Evolutionary conservation across 2,113 vertebrate species (phyloP), one percentile per base, ranked within the genome.

Genomic region (Brachyhypopomus gauderio): DNA sequence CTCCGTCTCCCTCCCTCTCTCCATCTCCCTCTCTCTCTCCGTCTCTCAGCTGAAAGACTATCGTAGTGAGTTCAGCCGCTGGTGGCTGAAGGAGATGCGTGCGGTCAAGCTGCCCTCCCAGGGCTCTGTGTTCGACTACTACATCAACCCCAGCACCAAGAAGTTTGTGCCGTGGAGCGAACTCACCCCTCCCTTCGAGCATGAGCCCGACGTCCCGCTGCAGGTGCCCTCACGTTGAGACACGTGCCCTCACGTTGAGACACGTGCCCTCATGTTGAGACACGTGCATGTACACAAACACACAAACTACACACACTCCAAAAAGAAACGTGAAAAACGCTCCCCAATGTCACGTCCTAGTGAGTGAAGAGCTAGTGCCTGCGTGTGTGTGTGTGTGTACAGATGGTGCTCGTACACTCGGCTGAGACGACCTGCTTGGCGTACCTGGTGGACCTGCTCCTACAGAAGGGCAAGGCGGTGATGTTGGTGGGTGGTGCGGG

Each of bases 91-190:
- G 90, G 92, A 91, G 90, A 95, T 95, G 95, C 93, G 92, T 89
- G 88, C 90, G 3, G 92, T 94, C 84, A 93, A 92, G 85, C 95
- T 95, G 89, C 93, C 92, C 41, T 95, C 93, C 34, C 87, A 91
- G 87, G 94, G 94, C 76, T 92, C 93, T 3, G 92, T 96, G 85
- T 97, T 97, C 89, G 95, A 97, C 93, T 96, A 95, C 85, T 95
- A 91, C 80, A 89, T 95, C 71, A 90, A 95, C 88, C 85, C 91
- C n/a, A 92, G 92, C 75, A 92, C 88, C 60, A 94, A 94, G 83
- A 96, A 93, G 85, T 94, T 95, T 86, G 92, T 88, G 59, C 90
- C 89, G 36, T 91, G 89, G 91, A 93, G 88, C n/a, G 93, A 95
- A 88, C 93, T 91, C 86, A 87, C 89, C 86, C 58, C 87, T 77